Conservation (phyloP, 1,140 invertebrate genomes). For the Apis florea region DNA sequence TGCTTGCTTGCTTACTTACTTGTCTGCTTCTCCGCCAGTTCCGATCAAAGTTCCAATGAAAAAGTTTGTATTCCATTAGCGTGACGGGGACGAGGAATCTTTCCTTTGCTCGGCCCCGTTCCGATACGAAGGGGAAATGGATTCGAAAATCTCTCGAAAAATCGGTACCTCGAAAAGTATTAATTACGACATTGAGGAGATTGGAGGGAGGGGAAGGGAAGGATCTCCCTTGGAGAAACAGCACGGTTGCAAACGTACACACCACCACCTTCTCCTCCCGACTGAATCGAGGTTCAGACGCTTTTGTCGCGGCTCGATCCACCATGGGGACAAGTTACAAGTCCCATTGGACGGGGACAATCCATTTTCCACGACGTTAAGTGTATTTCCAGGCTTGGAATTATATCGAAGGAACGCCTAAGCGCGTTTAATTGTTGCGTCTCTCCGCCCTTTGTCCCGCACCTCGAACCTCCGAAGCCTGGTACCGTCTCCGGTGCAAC, state of each 20-base stretch:
- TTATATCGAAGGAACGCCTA: conserved; percentile 46
- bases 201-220: no score
- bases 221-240: neutral
- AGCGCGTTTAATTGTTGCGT: conserved; percentile 50
- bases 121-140: neutral
- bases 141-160: conserved; percentile 4
- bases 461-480: neutral
- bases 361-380: conserved; percentile 41
- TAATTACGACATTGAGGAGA: conserved; percentile 12
- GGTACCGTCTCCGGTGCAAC: conserved; percentile 26
- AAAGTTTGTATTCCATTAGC: conserved; percentile 21
- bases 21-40: neutral
- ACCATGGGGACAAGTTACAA: neutral
- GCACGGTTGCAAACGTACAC: neutral
- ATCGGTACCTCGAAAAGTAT: conserved; percentile 28
- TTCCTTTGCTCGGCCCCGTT: neutral
- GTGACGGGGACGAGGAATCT: neutral
- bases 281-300: neutral
- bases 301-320: conserved; percentile 23
- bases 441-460: conserved; percentile 44
- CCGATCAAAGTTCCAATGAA: no score
- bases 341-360: conserved; percentile 40
- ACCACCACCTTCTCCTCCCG: no score
- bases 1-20: neutral
- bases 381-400: conserved; percentile 18